phyloP scores from a whole-genome alignment of 2,113 vertebrate species.

The Periophthalmus modestus region DNA sequence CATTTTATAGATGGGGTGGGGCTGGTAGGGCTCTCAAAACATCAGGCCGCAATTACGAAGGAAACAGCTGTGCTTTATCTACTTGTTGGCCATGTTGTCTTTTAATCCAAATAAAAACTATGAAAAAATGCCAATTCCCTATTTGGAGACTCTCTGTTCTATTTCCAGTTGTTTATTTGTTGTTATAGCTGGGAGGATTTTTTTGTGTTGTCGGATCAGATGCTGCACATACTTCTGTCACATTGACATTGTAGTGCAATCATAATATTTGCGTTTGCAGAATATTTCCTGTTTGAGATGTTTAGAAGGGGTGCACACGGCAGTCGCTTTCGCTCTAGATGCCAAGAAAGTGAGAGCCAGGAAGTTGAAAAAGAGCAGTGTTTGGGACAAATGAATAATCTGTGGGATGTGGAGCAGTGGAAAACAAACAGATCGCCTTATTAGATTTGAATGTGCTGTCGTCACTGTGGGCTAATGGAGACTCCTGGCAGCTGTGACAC shows the following conservation, averaged over 20 bases:
- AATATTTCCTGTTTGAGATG: constrained; percentile 19
- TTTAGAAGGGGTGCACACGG: constrained; percentile 21
- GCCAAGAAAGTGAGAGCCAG: constrained; percentile 48
- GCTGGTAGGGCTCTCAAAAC: constrained; percentile 5
- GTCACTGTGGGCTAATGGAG: constrained; percentile 45
- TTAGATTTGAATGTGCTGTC: constrained; percentile 62
- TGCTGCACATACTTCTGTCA: constrained; percentile 4
- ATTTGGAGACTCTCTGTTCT: constrained; percentile 30
- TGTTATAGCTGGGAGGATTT: constrained; percentile 22
- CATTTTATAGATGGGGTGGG: constrained; percentile 27
- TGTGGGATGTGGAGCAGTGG: constrained; percentile 48
- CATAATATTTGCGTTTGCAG: constrained; percentile 21
- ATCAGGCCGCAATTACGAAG: constrained; percentile 23
- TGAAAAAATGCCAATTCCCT: constrained; percentile 5
- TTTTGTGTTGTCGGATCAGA: constrained; percentile 14
- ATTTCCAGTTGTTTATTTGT: constrained; percentile 36
- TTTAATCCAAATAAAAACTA: constrained; percentile 50
- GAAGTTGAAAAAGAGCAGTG: constrained; percentile 49
- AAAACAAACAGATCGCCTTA: constrained; percentile 65
- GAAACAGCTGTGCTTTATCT: constrained; percentile 54
- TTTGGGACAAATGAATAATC: constrained; percentile 47
- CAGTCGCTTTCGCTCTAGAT: constrained; percentile 18
- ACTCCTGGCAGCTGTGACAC: constrained; percentile 44
- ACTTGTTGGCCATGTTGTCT: constrained; percentile 33
- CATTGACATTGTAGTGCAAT: background rate